Evolutionary conservation across 23 tunicate species (phyloP).

Genomic region (Pegea sp.): DNA sequence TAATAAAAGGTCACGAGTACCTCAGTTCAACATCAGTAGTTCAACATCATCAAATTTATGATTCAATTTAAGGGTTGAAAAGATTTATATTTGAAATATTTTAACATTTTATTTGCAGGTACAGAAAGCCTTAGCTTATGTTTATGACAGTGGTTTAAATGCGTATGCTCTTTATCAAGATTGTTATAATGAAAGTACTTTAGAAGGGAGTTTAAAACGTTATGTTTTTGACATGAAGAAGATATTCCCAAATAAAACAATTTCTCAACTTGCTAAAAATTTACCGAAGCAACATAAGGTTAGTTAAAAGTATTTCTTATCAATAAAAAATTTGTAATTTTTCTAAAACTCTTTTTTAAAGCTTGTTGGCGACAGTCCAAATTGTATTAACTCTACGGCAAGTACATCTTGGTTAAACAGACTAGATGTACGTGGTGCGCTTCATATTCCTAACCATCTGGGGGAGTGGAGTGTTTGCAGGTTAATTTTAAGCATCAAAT

Average conservation of each 20-base stretch:
- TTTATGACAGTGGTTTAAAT: slow-evolving; percentile 56
- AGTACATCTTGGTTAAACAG: slow-evolving; percentile 11
- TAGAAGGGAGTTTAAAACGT: not conserved
- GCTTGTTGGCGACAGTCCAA: too few relatives aligned
- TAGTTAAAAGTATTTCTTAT: too few relatives aligned
- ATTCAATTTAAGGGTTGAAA: too few relatives aligned
- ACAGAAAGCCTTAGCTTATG: slow-evolving; percentile 16
- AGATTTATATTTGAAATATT: too few relatives aligned
- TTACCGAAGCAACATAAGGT: not conserved
- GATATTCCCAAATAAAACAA: slow-evolving; percentile 19
- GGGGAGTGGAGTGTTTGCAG: slow-evolving; percentile 26
- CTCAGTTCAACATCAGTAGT: too few relatives aligned
- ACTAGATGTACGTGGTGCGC: slow-evolving; percentile 17
- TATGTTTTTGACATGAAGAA: slow-evolving; percentile 33
- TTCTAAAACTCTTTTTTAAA: too few relatives aligned
- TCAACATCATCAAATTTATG: too few relatives aligned
- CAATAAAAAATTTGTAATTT: too few relatives aligned
- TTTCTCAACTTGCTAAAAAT: not conserved
- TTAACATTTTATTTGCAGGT: too few relatives aligned
- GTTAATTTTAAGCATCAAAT: too few relatives aligned
- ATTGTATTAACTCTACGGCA: slow-evolving; percentile 36
- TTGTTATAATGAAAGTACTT: slow-evolving; percentile 19
- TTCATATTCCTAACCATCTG: slow-evolving; percentile 15
- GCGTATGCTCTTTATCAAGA: slow-evolving; percentile 71
- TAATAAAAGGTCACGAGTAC: too few relatives aligned